These are phyloP conservation scores for Rhamnusium bicolor DNA, from an alignment of 2,888 invertebrate genomes.

Conservation along the genomic window DNA sequence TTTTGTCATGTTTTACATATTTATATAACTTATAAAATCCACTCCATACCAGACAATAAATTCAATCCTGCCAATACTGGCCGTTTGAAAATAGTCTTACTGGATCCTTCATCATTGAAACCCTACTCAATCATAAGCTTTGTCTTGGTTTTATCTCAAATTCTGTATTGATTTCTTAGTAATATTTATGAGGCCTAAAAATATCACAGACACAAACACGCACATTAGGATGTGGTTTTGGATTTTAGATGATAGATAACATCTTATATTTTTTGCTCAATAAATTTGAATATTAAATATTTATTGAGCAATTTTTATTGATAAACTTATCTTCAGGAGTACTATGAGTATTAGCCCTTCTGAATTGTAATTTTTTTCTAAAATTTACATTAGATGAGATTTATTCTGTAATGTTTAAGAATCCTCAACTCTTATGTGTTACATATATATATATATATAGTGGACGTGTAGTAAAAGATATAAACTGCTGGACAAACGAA, in stretches of 20 bases:
- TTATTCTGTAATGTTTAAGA: too few species aligned
- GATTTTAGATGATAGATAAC: not conserved
- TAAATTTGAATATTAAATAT: not conserved
- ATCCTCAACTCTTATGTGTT: too few species aligned
- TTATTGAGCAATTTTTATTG: too few species aligned
- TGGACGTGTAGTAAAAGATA: too few species aligned
- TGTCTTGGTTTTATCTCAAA: slow-evolving; percentile 12
- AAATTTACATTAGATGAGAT: too few species aligned
- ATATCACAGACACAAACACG: slow-evolving; percentile 1
- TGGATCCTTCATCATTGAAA: slow-evolving; percentile 11
- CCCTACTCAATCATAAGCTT: slow-evolving; percentile 19
- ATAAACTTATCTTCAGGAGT: too few species aligned
- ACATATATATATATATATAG: too few species aligned
- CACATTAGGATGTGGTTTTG: not conserved
- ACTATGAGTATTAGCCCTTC: too few species aligned
- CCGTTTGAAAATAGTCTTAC: slow-evolving; percentile 2
- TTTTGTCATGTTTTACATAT: not conserved
- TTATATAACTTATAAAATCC: not conserved
- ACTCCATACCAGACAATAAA: slow-evolving; percentile 5
- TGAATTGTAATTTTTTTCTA: too few species aligned
- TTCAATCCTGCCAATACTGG: slow-evolving; percentile 13
- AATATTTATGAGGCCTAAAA: slow-evolving; percentile 9
- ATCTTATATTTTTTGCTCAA: not conserved
- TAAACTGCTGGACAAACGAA: too few species aligned
- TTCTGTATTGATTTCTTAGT: not conserved